A percentile compares a stretch with the other conserved stretches of the same genome.
Evolutionary conservation across 2,113 vertebrate species (phyloP).

Genomic region (Chaetodon auriga): DNA sequence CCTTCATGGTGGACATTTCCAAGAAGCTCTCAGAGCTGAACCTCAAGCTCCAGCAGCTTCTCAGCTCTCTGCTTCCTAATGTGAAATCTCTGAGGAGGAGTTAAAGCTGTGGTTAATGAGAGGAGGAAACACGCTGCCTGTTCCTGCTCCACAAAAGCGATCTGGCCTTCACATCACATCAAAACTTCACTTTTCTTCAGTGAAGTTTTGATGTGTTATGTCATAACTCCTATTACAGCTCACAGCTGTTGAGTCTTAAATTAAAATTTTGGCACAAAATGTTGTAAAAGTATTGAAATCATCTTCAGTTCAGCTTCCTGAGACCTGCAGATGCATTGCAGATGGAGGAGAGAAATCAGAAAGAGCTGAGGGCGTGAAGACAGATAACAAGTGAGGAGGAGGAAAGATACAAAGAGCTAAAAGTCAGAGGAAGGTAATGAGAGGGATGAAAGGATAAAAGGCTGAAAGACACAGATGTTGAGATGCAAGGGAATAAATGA

Average conservation of each 20-base stretch:
- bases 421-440: constrained; percentile 30
- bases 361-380: constrained; percentile 3
- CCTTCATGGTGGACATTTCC: no score
- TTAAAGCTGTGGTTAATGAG: no score
- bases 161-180: no score
- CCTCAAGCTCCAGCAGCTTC: no score
- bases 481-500: constrained; percentile 48
- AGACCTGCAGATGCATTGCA: constrained; percentile 14
- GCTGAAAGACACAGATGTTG: constrained; percentile 56
- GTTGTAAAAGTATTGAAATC: background rate
- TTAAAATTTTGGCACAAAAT: background rate
- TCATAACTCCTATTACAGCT: no score
- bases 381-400: constrained; percentile 5
- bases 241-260: background rate
- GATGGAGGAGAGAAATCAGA: constrained; percentile 1
- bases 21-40: no score
- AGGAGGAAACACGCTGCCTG: no score
- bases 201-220: no score
- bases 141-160: no score
- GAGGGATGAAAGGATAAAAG: constrained; percentile 27
- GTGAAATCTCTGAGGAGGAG: no score
- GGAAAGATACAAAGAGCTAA: background rate
- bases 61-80: no score
- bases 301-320: background rate
- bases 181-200: no score